Base-by-base conservation (phyloP, 2,888 invertebrate species). In the Monopis laevigella region DNA sequence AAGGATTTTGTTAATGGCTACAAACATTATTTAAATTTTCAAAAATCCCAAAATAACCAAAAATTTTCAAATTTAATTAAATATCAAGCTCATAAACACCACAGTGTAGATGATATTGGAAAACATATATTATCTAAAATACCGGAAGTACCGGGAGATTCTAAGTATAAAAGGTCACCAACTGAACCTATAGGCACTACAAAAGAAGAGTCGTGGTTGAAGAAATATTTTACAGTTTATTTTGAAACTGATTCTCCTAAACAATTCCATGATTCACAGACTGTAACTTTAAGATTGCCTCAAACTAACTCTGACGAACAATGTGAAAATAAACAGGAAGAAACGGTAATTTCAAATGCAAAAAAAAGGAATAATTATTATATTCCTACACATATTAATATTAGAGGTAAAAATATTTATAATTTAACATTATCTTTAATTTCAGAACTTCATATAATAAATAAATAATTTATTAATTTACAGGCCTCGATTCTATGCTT, bases 101-200 rank as follows among this genome's bases (percentile, higher is more conserved):
- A 77, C 30, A 68, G 53, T 10, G 75, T 77, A 2, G 67, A 77
- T 26, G 75, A 75, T 41, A 75, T 77, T 6, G 77, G 77, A n/a
- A 77, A 75, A 46, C 72, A 49, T 40, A 77, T 77, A 38, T 48
- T 75, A 1, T 55, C 62, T 19, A 77, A 73, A 53, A 52, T 77
- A 45, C 77, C 77, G 3, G 50, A 51, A 11, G 6, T 70, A 28
- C 58, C 65, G 4, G 14, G 4, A 12, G 5, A 14, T n/a, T 5
- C 3, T 16, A 12, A 16, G n/a, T 7, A 5, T 29, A 29, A 29
- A 11, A 2, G 17, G 13, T 2, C 34, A 29, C 29, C 12, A 7
- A 29, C 8, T 10, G 12, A 29, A 29, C 11, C 5, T 63, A n/a
- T 62, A n/a, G n/a, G n/a, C n/a, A 69, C 69, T 1, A 72, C 66